Evolutionary conservation across 1,140 invertebrate genomes (phyloP).

Genomic region (Temnothorax nylanderi): DNA sequence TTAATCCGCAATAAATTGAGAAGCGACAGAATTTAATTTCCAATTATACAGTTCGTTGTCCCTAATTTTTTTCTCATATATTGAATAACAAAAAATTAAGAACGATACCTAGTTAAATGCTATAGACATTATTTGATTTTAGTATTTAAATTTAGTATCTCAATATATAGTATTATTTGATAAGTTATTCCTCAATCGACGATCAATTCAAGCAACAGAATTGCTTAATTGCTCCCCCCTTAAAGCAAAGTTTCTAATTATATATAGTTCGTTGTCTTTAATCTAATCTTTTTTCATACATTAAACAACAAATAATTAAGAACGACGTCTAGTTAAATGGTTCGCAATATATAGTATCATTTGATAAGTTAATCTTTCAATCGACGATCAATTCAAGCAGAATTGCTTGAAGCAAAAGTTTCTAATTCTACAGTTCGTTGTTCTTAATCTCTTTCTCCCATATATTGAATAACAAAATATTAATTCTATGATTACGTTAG

Average conservation of each 20-base stretch:
- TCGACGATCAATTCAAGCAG: neutral
- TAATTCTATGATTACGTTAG: too few species aligned
- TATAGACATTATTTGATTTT: too few species aligned
- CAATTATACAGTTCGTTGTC: neutral
- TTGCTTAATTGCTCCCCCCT: too few species aligned
- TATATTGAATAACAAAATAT: neutral
- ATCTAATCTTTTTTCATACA: neutral
- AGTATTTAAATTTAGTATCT: too few species aligned
- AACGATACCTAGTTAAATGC: neutral
- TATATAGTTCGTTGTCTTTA: too few species aligned
- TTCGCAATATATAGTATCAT: too few species aligned
- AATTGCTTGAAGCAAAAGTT: neutral
- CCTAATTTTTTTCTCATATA: neutral
- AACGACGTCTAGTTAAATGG: neutral
- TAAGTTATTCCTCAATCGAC: neutral
- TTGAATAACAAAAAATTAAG: neutral
- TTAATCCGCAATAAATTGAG: neutral
- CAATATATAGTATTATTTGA: neutral
- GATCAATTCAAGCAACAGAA: neutral
- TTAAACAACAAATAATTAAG: neutral
- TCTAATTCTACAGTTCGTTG: neutral
- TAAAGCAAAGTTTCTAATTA: neutral
- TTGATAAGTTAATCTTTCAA: neutral
- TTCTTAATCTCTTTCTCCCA: neutral
- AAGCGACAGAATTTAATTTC: neutral